Percentiles rank a stretch among this genome's conserved stretches.
These are phyloP conservation scores for Spodoptera frugiperda DNA, from an alignment of 1,140 invertebrate genomes.

Conservation along the genomic window DNA sequence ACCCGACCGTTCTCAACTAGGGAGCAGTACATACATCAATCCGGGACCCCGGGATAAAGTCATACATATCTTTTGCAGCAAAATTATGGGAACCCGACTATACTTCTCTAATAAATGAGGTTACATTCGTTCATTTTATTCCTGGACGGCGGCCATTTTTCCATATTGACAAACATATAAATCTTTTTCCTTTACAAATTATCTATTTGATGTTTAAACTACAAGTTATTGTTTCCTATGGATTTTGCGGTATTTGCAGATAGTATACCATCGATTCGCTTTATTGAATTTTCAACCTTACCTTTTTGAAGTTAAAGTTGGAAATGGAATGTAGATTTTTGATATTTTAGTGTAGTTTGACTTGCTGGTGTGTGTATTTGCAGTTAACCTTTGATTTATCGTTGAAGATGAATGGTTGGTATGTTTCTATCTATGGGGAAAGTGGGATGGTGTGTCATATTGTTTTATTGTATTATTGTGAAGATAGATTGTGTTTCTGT, in stretches of 20 bases:
- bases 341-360: too few relatives aligned
- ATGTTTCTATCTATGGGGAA: not conserved
- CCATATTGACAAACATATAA: constrained; percentile 49
- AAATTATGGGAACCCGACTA: constrained; percentile 59
- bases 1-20: not conserved
- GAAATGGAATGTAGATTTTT: too few relatives aligned
- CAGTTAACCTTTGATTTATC: constrained; percentile 13
- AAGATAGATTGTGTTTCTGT: not conserved
- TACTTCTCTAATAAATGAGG: constrained; percentile 54
- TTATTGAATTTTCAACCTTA: too few relatives aligned
- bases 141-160: constrained; percentile 43
- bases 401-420: not conserved
- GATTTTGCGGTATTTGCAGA: too few relatives aligned
- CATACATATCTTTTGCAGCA: constrained; percentile 57
- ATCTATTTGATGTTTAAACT: not conserved
- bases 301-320: too few relatives aligned
- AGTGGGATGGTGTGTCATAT: constrained; percentile 2
- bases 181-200: constrained; percentile 38
- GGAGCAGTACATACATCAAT: constrained; percentile 37
- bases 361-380: not conserved
- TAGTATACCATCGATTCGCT: too few relatives aligned
- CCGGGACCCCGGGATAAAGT: constrained; percentile 51
- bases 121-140: constrained; percentile 48
- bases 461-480: not conserved
- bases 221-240: too few relatives aligned